Conservation (phyloP, 2,888 invertebrate genomes). For the Choreutis nemorana region DNA sequence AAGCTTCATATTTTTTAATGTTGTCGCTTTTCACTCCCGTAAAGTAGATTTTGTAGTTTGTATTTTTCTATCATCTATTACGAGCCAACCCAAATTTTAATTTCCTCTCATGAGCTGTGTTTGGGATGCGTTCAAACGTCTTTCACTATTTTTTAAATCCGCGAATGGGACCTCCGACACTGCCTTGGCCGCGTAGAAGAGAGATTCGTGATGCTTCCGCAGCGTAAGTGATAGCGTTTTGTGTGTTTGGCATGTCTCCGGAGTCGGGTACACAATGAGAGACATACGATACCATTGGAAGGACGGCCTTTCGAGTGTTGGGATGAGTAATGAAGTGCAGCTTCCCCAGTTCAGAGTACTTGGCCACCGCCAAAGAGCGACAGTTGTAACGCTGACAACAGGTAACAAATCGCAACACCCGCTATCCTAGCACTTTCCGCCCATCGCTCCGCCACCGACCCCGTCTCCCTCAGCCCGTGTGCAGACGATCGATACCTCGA, state of each 20-base stretch:
- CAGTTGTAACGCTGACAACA: conserved; percentile 94
- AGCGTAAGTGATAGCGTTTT: conserved; percentile 67
- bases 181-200: conserved; percentile 24
- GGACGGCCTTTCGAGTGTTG: conserved; percentile 91
- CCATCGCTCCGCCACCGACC: conserved; percentile 52
- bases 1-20: conserved; percentile 7
- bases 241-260: conserved; percentile 68
- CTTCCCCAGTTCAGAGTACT: conserved; percentile 97
- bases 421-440: conserved; percentile 48
- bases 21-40: conserved; percentile 18
- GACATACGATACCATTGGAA: conserved; percentile 98
- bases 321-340: conserved; percentile 94
- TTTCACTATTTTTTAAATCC: conserved; percentile 26
- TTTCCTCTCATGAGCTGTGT: conserved; percentile 6
- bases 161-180: conserved; percentile 28
- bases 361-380: conserved; percentile 94
- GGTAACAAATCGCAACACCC: conserved; percentile 72
- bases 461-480: conserved; percentile 60
- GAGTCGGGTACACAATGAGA: conserved; percentile 98
- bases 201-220: conserved; percentile 41
- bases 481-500: conserved; percentile 49
- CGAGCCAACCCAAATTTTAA: conserved; percentile 25
- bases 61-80: conserved; percentile 50
- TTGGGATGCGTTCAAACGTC: conserved; percentile 27
- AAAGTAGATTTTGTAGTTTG: conserved; percentile 29